Percentiles rank a stretch among this genome's conserved stretches.
Conservation (phyloP, 2,797 vertebrate genomes). For the Pipistrellus pipistrellus region DNA sequence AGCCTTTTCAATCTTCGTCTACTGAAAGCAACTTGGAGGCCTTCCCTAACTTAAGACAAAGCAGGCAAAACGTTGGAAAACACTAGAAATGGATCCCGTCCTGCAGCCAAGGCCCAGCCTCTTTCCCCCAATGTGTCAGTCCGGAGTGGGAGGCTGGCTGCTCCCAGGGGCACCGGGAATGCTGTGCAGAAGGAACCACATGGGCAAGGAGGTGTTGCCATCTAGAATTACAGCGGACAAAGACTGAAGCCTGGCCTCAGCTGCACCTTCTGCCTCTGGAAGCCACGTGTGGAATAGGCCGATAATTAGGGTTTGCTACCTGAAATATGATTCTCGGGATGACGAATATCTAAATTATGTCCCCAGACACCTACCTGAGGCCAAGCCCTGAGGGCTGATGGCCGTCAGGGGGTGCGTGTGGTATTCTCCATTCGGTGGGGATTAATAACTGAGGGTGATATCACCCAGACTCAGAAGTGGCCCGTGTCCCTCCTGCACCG, state of each 20-base stretch:
- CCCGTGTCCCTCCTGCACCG: slow-evolving; percentile 83
- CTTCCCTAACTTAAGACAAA: slow-evolving; percentile 61
- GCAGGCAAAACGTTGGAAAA: slow-evolving; percentile 42
- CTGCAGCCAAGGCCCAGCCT: slow-evolving; percentile 1
- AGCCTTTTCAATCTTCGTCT: slow-evolving; percentile 54
- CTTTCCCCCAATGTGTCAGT: not conserved
- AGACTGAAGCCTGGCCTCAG: slow-evolving; percentile 67
- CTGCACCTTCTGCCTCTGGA: slow-evolving; percentile 77
- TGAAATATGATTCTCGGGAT: slow-evolving; percentile 76
- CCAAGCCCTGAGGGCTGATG: slow-evolving; percentile 62
- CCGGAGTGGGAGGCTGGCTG: not conserved
- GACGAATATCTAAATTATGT: slow-evolving; percentile 63
- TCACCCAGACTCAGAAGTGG: slow-evolving; percentile 81
- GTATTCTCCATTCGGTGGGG: slow-evolving; percentile 45
- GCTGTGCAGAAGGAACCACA: not conserved
- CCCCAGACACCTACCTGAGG: slow-evolving; percentile 66
- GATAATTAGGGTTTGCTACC: slow-evolving; percentile 80
- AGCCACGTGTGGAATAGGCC: slow-evolving; percentile 53
- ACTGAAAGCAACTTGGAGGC: slow-evolving; percentile 61
- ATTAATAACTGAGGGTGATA: slow-evolving; percentile 85
- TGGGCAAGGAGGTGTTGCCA: not conserved
- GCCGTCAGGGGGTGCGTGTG: not conserved
- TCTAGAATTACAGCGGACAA: slow-evolving; percentile 55
- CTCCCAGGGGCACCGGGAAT: slow-evolving; percentile 40
- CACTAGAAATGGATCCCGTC: not conserved